These are phyloP conservation scores for Aphelenchoides bicaudatus DNA, from an alignment of 2,888 invertebrate genomes.

Conservation along the genomic window DNA sequence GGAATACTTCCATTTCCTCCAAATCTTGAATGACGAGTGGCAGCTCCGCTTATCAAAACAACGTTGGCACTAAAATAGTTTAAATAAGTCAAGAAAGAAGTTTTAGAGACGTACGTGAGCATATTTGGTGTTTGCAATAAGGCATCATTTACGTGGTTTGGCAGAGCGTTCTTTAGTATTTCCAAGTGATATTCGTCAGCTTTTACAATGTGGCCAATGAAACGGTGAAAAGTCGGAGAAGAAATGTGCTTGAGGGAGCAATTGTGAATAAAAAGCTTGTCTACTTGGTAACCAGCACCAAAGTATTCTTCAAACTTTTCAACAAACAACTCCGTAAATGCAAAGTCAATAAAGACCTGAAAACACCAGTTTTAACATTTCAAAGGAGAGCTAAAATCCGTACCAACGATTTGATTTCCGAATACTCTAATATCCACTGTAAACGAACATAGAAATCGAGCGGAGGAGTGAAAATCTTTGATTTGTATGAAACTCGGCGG, in stretches of 20 bases:
- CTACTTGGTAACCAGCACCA: slow-evolving; percentile 9
- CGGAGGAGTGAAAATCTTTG: slow-evolving; percentile 19
- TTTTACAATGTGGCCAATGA: background rate
- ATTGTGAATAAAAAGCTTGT: slow-evolving; percentile 14
- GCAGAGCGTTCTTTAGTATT: slow-evolving; percentile 6
- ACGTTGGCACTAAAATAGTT: too few relatives aligned
- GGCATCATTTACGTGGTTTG: slow-evolving; percentile 11
- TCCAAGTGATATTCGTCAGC: slow-evolving; percentile 11
- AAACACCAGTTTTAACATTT: too few relatives aligned
- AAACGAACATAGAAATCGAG: slow-evolving; percentile 16
- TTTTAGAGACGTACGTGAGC: background rate
- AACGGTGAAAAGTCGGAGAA: slow-evolving; percentile 13
- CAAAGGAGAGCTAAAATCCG: too few relatives aligned
- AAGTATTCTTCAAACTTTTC: slow-evolving; percentile 11
- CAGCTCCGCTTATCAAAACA: too few relatives aligned
- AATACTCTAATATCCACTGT: slow-evolving; percentile 3
- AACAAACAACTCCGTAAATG: slow-evolving; percentile 21
- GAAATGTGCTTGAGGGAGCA: slow-evolving; percentile 3
- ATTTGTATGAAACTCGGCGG: background rate
- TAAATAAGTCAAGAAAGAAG: too few relatives aligned
- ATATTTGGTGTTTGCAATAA: slow-evolving; percentile 16
- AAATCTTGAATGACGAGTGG: too few relatives aligned
- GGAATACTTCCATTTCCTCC: too few relatives aligned
- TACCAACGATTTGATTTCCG: slow-evolving; percentile 15
- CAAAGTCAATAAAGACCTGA: slow-evolving; percentile 18